Conservation (phyloP, 1,140 invertebrate species). For the Liolophura sinensis region DNA sequence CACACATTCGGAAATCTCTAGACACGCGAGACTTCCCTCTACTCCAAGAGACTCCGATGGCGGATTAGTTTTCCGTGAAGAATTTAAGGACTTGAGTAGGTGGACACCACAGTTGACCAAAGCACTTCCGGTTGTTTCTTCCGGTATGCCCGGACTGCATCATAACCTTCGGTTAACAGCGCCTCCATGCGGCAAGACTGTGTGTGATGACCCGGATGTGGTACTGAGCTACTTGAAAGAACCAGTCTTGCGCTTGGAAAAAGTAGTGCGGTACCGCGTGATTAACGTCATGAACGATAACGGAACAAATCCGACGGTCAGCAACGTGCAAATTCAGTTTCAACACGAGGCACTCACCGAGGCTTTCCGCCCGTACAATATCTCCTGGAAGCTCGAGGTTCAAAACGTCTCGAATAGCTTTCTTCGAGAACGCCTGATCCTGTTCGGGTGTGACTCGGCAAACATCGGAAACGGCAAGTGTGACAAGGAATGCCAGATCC, state of each 20-base stretch:
- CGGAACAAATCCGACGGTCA: conserved; percentile 33
- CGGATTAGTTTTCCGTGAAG: conserved; percentile 23
- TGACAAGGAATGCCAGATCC: conserved; percentile 32
- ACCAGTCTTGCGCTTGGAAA: conserved; percentile 19
- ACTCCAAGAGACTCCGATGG: not conserved
- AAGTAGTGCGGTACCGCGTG: conserved; percentile 32
- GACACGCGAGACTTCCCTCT: no score
- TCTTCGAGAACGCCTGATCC: conserved; percentile 25
- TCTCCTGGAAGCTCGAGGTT: conserved; percentile 31
- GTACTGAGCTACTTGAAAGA: conserved; percentile 28
- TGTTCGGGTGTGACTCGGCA: conserved; percentile 35
- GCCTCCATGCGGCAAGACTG: conserved; percentile 42
- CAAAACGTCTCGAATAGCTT: conserved; percentile 27
- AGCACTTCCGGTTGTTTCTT: conserved; percentile 11
- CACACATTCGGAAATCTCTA: conserved; percentile 15
- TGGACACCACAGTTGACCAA: conserved; percentile 14
- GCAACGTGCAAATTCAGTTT: conserved; percentile 25
- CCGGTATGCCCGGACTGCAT: conserved; percentile 10
- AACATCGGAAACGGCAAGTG: conserved; percentile 36
- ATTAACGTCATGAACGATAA: conserved; percentile 41
- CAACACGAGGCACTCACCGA: conserved; percentile 34
- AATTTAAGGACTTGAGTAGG: conserved; percentile 21
- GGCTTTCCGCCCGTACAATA: conserved; percentile 45
- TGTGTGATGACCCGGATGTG: conserved; percentile 48
- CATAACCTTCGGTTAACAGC: conserved; percentile 19